Base-by-base conservation (phyloP, 2,113 vertebrate species). In the Sinocyclocheilus anshuiensis region DNA sequence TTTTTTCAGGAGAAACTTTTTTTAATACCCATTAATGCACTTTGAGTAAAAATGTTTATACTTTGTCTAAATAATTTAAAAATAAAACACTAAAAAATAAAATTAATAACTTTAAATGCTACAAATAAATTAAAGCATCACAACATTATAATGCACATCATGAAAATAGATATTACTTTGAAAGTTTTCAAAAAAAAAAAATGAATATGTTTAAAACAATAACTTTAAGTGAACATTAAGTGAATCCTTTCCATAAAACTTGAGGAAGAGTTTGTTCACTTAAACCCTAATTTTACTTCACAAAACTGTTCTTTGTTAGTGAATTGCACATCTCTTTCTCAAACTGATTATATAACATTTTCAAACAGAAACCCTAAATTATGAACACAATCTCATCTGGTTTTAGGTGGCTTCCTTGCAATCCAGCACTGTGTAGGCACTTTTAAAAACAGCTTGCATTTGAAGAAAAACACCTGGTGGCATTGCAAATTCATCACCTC, bases 401-500 rank as follows among this genome's bases (percentile, higher is more conserved):
- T 33, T 69, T 59, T 33, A 82, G 80, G 45, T 69, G 77, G 80
- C 63, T 42, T 53, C 12, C 29, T 53, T 82, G 81, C 63, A 33
- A 71, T 82, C 61, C 26, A 53, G 65, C 63, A 33, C 45, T 53
- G 81, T 69, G 80, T 71, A 48, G 18, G 81, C 81, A 53, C 6
- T 67, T 81, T 82, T 48, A 2, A 71, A 82, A 82, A 71, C 63
- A 82, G 63, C 63, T 71, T 82, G 65, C 63, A 22, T 67, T 82
- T 2, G 20, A 22, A 55, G 42, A 82, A 81, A 45, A 48, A 82
- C 63, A 82, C 81, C 45, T 71, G 81, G 63, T 53, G 15, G 59
- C 22, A 45, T 13, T 26, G 24, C 10, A 55, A 82, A 82, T 29
- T 11, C 76, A 77, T 77, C 24, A 26, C 24, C 63, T 20, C 22